A percentile compares a stretch with the other conserved stretches of the same genome.
phyloP scores from a whole-genome alignment of 2,113 vertebrate genomes.

The Limanda limanda region DNA sequence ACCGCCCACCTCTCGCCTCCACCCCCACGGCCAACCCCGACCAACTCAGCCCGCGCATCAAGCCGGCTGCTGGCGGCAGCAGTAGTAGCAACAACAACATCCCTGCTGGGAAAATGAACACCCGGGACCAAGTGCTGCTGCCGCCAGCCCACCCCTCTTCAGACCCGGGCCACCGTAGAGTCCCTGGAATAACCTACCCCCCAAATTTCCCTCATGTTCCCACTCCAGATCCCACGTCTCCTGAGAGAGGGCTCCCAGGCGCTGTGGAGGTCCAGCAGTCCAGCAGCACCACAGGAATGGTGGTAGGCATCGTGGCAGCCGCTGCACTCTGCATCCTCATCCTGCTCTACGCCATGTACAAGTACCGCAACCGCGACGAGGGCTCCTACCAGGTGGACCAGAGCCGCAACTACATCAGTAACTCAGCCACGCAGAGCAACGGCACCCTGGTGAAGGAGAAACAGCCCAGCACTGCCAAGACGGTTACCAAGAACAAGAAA shows the following conservation, averaged over 20 bases:
- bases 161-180: conserved; percentile 83
- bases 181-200: conserved; percentile 86
- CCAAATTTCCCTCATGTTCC: conserved; percentile 91
- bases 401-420: conserved; percentile 95
- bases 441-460: conserved; percentile 92
- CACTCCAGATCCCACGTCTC: conserved; percentile 91
- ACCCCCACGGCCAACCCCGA: conserved; percentile 85
- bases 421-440: conserved; percentile 92
- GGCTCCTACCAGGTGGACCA: conserved; percentile 97
- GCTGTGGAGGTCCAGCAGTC: conserved; percentile 93
- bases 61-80: conserved; percentile 63
- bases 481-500: conserved; percentile 92
- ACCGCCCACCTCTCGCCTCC: conserved; percentile 78
- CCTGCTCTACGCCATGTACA: conserved; percentile 97
- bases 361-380: conserved; percentile 95
- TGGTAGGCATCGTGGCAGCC: conserved; percentile 94
- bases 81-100: conserved; percentile 77
- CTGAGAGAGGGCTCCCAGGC: conserved; percentile 88
- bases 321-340: conserved; percentile 96
- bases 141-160: conserved; percentile 87
- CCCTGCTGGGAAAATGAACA: conserved; percentile 93
- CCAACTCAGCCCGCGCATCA: conserved; percentile 73
- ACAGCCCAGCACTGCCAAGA: conserved; percentile 86
- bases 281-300: conserved; percentile 96
- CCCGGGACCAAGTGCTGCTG: conserved; percentile 88